Base-by-base conservation (phyloP, 2,888 invertebrate genomes). In the Octodonta nipae region DNA sequence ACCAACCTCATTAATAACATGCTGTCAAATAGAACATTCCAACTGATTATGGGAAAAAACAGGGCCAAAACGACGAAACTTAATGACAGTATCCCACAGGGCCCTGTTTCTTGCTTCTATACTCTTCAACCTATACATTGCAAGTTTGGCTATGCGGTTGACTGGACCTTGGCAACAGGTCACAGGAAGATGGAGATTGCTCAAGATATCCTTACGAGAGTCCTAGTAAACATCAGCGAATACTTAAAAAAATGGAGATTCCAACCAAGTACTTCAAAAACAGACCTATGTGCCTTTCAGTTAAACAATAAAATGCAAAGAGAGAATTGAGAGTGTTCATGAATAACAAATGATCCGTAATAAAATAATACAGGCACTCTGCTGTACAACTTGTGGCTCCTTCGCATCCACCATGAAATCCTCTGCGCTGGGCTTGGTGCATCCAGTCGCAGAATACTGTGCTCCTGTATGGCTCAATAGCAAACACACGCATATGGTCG, bases 51-150 rank as follows among this genome's bases (percentile, higher is more conserved):
- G 25, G 25, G 6, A 7, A 25, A 5, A 5, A 6, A 6, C 5
- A 25, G 10, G 10, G 14, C 10, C 5, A 25, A 28, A 26, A n/a
- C 10, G 13, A 32, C 5, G 15, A 28, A 36, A 29, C 34, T 39
- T 3, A 31, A 32, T 1, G 36, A 38, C 28, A 30, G 22, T 7
- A 10, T 35, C 14, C 24, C 30, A 26, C 32, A 33, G 32, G 28
- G 28, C 20, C 22, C 33, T 25, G 33, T 33, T 5, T 14, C 26
- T 33, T 15, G 33, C 32, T 7, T 27, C 28, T 14, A 35, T 37
- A 28, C 34, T 35, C 16, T 36, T 34, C 17, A 38, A 34, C 25
- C 26, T 36, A n/a, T 34, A 41, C 13, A 39, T 38, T 11, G n/a
- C 14, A 43, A 37, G 12, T 29, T 32, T 30, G 36, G 40, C 14